Evolutionary conservation across 2,888 invertebrate species (phyloP).

Genomic region (Gnatocerus cornutus): DNA sequence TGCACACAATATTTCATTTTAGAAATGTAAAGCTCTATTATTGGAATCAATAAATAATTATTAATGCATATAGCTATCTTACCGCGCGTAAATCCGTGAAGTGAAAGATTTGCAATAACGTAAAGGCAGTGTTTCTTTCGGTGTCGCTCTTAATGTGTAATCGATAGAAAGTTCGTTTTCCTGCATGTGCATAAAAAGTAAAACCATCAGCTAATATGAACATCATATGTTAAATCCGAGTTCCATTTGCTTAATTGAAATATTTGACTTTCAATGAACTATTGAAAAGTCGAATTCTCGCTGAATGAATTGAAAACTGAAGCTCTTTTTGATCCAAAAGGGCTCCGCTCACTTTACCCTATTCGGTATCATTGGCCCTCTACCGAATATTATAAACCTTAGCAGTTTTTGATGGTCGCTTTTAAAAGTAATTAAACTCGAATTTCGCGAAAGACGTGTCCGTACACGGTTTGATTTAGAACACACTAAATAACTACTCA

Average conservation of each 20-base stretch:
- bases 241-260: slow-evolving; percentile 71
- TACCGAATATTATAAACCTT: slow-evolving; percentile 53
- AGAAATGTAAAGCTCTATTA: slow-evolving; percentile 22
- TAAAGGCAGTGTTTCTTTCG: slow-evolving; percentile 39
- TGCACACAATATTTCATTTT: not conserved
- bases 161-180: slow-evolving; percentile 44
- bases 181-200: slow-evolving; percentile 43
- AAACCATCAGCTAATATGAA: slow-evolving; percentile 59
- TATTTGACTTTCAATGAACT: slow-evolving; percentile 67
- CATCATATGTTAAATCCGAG: slow-evolving; percentile 65
- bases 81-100: no score
- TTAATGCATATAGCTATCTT: no score
- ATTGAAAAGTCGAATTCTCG: slow-evolving; percentile 69
- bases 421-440: slow-evolving; percentile 47
- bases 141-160: slow-evolving; percentile 40
- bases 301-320: slow-evolving; percentile 66
- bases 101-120: no score
- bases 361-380: slow-evolving; percentile 53
- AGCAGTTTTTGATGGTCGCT: slow-evolving; percentile 49
- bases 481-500: slow-evolving; percentile 8
- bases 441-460: slow-evolving; percentile 5
- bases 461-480: slow-evolving; percentile 4
- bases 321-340: slow-evolving; percentile 66
- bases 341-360: slow-evolving; percentile 62
- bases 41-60: no score